phyloP scores from a whole-genome alignment of 2,797 vertebrate genomes.

The Dipus sagitta region DNA sequence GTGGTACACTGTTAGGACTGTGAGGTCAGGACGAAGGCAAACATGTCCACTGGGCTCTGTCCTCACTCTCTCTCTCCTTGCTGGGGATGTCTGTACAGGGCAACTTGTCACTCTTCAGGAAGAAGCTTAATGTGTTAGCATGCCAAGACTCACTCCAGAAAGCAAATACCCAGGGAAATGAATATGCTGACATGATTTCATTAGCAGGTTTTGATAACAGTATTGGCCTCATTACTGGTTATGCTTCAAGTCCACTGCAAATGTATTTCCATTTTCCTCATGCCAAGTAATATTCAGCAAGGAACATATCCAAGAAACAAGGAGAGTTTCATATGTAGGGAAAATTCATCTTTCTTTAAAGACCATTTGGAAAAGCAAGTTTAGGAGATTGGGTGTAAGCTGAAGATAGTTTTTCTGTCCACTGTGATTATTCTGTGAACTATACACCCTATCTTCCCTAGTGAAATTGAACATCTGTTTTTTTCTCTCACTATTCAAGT shows the following conservation, averaged over 20 bases:
- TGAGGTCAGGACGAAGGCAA: not conserved
- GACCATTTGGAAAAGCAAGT: not conserved
- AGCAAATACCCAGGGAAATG: not conserved
- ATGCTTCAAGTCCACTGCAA: not conserved
- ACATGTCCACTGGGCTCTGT: no score
- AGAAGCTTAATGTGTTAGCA: not conserved
- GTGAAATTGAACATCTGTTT: not conserved
- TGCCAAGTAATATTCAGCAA: not conserved
- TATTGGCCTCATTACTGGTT: not conserved
- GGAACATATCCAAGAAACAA: not conserved
- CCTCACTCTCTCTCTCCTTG: not conserved
- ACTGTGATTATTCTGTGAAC: not conserved
- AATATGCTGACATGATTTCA: not conserved
- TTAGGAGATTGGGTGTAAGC: not conserved
- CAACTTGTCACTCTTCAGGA: not conserved
- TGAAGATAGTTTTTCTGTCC: not conserved
- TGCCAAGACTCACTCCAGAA: not conserved
- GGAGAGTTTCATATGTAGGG: not conserved
- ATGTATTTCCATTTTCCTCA: not conserved
- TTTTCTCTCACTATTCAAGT: not conserved
- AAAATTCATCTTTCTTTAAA: not conserved
- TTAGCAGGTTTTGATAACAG: not conserved
- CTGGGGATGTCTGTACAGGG: not conserved
- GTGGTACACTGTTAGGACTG: not conserved
- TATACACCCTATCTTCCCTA: not conserved